phyloP scores from a whole-genome alignment of 2,888 invertebrate genomes.

The Oxyteleia sp. region DNA sequence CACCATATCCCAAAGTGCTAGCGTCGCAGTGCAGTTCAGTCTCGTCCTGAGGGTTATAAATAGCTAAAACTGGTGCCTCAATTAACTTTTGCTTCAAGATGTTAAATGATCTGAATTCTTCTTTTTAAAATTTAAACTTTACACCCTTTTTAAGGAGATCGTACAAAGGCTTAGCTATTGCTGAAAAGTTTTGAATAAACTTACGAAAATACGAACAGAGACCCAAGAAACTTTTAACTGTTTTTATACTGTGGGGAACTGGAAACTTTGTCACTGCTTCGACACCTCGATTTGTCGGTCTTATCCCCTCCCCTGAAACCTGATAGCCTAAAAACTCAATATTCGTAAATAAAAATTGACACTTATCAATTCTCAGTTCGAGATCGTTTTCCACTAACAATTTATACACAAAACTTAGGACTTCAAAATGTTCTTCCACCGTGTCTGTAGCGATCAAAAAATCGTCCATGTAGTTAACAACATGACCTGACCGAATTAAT shows the following conservation, averaged over 20 bases:
- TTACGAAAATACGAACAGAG: not conserved
- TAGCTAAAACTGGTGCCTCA: not conserved
- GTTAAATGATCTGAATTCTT: not conserved
- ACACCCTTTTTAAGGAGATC: not conserved
- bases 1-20: not conserved
- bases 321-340: not conserved
- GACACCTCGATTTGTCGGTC: not conserved
- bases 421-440: not conserved
- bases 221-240: not conserved
- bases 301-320: not conserved
- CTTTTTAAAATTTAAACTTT: not conserved
- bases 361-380: not conserved
- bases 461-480: not conserved
- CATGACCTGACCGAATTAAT: not conserved
- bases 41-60: not conserved
- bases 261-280: not conserved
- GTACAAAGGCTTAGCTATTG: not conserved
- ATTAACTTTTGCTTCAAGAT: not conserved
- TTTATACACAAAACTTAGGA: not conserved
- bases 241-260: not conserved
- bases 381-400: not conserved
- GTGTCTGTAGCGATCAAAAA: not conserved
- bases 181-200: not conserved
- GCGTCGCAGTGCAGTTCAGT: not conserved
- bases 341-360: not conserved